Evolutionary conservation across 2,888 invertebrate species (phyloP), one percentile per base, ranked within the genome.

Genomic region (Sinelater perroti): DNA sequence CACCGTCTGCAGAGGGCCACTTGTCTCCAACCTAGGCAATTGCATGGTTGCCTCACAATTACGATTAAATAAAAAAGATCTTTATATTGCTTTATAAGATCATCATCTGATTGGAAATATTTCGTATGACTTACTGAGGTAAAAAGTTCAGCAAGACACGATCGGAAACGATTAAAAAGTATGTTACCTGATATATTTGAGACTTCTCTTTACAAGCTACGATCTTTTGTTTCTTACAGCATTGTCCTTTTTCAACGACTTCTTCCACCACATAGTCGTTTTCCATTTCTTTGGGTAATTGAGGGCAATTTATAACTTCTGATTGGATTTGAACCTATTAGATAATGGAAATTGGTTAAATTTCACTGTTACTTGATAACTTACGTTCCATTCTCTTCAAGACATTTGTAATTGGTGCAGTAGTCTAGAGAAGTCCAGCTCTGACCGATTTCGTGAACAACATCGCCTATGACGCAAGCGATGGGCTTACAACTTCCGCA

Each of bases 401-500:
- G 69, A 67, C 89, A 90, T 2, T 80, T 78, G 67, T 82, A 87
- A 64, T 81, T 82, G 3, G 82, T 82, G 71, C 89, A 89, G 71
- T 78, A 78, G 76, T 89, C 88, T 0, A 70, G 42, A 0, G 87
- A 87, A 0, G 74, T 74, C 89, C 89, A 89, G 55, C 78, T 72
- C 20, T 82, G 79, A 0, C 83, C 85, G 24, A 84, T 74, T 28
- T 76, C 67, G 31, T 79, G 78, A 11, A 82, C 69, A n/a, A 66
- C 56, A 0, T 82, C 84, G 40, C 81, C 80, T 26, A 82, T 76
- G 1, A 86, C 79, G 78, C 77, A 73, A 2, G 84, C 84, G 2
- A 82, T 79, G 1, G 85, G 83, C 58, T 79, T 74, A 72, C 90
- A 90, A 31, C 76, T 74, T 4, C 90, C 90, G 70, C 90, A 90